These are phyloP conservation scores for Todiramphus chloris DNA, from an alignment of 2,113 vertebrate species.

Conservation along the genomic window DNA sequence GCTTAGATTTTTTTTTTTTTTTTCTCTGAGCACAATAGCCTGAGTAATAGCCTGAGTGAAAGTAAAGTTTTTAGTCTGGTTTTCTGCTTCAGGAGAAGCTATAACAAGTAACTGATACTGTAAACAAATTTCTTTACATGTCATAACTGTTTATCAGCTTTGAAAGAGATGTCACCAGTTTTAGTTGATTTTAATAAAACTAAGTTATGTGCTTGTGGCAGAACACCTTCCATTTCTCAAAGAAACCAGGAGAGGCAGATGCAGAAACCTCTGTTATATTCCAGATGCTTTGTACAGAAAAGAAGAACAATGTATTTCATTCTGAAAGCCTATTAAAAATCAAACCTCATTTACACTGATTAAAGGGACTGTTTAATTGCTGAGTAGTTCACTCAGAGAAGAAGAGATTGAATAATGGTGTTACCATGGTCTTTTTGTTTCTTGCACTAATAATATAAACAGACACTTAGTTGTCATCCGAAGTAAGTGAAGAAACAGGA, in stretches of 20 bases:
- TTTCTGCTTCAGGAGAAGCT: not conserved
- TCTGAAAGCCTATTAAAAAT: not conserved
- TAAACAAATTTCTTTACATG: not conserved
- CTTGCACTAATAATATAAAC: not conserved
- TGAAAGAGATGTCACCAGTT: not conserved
- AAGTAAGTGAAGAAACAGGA: not conserved
- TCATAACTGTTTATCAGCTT: not conserved
- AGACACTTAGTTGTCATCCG: not conserved
- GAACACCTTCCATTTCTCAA: not conserved
- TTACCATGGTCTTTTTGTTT: not conserved
- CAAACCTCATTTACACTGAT: not conserved
- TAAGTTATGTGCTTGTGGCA: not conserved
- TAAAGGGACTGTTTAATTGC: not conserved
- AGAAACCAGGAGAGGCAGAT: not conserved
- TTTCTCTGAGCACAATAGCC: not conserved
- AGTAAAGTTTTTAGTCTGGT: not conserved
- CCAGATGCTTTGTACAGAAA: not conserved
- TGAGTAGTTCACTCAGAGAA: not conserved
- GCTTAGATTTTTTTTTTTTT: not conserved
- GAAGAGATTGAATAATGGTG: not conserved
- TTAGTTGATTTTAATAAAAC: slow-evolving; percentile 5
- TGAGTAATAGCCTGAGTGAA: not conserved
- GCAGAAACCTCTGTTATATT: not conserved
- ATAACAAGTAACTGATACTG: not conserved
- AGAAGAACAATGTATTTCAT: not conserved